Evolutionary conservation across 2,113 vertebrate genomes (phyloP).

Genomic region (Silurus meridionalis): DNA sequence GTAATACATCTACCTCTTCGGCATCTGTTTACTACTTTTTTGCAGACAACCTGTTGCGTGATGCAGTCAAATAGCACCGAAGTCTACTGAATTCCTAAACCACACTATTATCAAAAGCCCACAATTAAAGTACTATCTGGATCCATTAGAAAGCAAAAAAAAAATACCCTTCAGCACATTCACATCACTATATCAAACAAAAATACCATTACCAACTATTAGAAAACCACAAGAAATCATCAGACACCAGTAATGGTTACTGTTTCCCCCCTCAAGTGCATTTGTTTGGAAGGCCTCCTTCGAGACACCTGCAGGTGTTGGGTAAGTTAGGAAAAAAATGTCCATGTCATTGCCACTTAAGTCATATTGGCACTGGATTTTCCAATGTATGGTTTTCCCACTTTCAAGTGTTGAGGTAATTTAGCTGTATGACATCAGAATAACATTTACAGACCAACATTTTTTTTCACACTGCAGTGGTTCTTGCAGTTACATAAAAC

Average conservation of each 20-base stretch:
- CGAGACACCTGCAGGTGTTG: constrained; percentile 53
- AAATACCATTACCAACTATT: constrained; percentile 10
- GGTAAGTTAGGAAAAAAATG: constrained; percentile 28
- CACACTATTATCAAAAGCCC: background rate
- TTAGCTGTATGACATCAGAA: constrained; percentile 58
- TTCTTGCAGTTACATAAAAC: constrained; percentile 10
- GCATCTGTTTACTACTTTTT: background rate
- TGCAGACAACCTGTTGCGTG: background rate
- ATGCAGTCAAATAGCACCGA: constrained; percentile 2
- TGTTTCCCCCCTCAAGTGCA: constrained; percentile 45
- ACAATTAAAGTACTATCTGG: background rate
- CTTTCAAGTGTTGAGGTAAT: constrained; percentile 49
- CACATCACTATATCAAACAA: background rate
- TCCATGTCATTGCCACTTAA: constrained; percentile 50
- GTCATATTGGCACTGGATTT: constrained; percentile 55
- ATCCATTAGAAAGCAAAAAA: background rate
- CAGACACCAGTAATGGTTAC: constrained; percentile 2
- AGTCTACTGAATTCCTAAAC: background rate
- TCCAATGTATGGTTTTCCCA: constrained; percentile 46
- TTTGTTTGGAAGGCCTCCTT: constrained; percentile 56
- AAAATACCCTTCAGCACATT: background rate
- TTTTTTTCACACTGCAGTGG: constrained; percentile 12
- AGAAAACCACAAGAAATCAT: background rate
- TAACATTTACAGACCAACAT: constrained; percentile 50
- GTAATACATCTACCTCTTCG: background rate